A percentile compares a stretch with the other conserved stretches of the same genome.
Conservation (phyloP, 2,113 vertebrate species). For the Regulus satrapa region DNA sequence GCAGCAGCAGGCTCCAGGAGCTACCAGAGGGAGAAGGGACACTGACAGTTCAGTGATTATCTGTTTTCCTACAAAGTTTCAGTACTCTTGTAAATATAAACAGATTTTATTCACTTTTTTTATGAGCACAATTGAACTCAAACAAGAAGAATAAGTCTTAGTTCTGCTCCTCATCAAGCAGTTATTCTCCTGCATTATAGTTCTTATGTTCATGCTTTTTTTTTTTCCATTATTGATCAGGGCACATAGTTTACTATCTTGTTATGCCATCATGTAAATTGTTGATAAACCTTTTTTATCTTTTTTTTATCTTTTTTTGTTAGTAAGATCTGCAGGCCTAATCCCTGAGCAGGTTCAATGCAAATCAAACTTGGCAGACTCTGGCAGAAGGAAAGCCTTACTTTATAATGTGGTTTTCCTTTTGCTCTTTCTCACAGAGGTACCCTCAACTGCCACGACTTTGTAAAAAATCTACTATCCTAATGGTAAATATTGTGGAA, state of each 20-base stretch:
- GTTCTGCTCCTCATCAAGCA: background rate
- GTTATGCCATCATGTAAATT: background rate
- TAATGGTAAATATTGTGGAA: background rate
- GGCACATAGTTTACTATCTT: background rate
- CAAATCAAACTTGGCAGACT: background rate
- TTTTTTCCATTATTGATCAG: background rate
- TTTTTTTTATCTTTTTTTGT: background rate
- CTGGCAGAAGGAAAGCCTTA: background rate
- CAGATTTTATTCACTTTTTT: background rate
- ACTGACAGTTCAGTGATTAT: background rate
- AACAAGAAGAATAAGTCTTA: background rate
- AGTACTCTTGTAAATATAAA: background rate
- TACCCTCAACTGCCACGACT: background rate
- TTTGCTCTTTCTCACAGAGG: background rate
- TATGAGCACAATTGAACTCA: background rate
- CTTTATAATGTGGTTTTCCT: background rate
- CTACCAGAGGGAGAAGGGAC: background rate
- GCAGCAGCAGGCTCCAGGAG: background rate
- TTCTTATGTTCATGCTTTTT: background rate
- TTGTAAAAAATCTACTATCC: background rate
- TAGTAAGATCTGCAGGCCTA: background rate
- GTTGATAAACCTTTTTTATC: background rate
- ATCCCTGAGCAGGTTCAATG: background rate
- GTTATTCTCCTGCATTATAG: background rate
- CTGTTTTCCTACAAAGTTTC: background rate